Percentiles rank a stretch among this genome's conserved stretches.
phyloP scores from a whole-genome alignment of 1,140 invertebrate species.

The Physella acuta region DNA sequence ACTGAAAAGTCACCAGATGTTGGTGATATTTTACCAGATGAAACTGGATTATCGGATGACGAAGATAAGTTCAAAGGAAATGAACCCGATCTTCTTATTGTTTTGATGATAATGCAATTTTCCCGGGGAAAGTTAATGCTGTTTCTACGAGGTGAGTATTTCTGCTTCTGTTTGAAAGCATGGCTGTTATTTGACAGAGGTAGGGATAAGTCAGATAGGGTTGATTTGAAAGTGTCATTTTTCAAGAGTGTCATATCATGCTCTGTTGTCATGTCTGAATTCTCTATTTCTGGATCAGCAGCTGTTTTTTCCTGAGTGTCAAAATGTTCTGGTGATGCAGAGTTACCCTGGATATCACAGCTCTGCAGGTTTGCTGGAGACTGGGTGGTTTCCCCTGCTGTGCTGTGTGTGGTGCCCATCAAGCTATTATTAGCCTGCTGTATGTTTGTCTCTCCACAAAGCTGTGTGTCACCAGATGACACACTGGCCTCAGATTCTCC shows the following conservation, averaged over 20 bases:
- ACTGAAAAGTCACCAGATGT: not conserved
- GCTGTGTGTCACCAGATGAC: not conserved
- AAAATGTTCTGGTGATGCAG: not conserved
- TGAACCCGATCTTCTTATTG: not conserved
- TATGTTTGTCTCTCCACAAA: not conserved
- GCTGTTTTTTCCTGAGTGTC: too few relatives aligned
- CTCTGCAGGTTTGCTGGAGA: too few relatives aligned
- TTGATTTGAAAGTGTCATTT: not conserved
- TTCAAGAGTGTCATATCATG: not conserved
- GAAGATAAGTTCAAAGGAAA: not conserved
- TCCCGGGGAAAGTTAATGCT: not conserved
- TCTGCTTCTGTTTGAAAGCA: not conserved
- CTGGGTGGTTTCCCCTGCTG: not conserved
- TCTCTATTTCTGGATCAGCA: too few relatives aligned
- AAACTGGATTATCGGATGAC: not conserved
- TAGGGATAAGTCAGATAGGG: not conserved
- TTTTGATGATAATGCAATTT: too few relatives aligned
- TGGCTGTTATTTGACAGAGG: not conserved
- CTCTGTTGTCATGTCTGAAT: not conserved
- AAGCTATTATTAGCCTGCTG: not conserved
- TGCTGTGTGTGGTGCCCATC: not conserved
- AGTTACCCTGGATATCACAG: not conserved
- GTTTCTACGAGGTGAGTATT: not conserved
- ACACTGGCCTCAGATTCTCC: not conserved
- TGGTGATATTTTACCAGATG: not conserved